A percentile compares a stretch with the other conserved stretches of the same genome.
These are phyloP conservation scores for Phengaris alcon DNA, from an alignment of 2,888 invertebrate species.

Conservation along the genomic window DNA sequence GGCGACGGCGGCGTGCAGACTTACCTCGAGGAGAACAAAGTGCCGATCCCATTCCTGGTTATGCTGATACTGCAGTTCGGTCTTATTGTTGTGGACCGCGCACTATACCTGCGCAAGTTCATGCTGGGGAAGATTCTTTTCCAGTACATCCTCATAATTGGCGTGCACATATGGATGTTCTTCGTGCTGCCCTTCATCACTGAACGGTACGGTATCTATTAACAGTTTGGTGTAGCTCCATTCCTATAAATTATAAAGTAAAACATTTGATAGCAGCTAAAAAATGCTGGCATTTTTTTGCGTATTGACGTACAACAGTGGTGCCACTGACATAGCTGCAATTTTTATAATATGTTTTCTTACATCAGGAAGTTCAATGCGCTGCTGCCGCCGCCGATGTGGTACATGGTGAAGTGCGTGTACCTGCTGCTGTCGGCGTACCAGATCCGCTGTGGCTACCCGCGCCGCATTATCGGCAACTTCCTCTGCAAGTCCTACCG, in stretches of 20 bases:
- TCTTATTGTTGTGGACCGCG: conserved; percentile 96
- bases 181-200: conserved; percentile 96
- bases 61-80: conserved; percentile 97
- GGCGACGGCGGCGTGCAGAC: conserved; percentile 94
- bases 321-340: not conserved
- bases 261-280: no score
- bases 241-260: no score
- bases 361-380: conserved; percentile 86
- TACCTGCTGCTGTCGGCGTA: conserved; percentile 97
- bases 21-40: conserved; percentile 95
- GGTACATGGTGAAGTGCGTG: conserved; percentile 98
- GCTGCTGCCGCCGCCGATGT: conserved; percentile 93
- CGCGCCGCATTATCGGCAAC: conserved; percentile 97
- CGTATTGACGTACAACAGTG: not conserved
- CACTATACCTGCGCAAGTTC: conserved; percentile 95
- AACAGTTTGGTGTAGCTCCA: not conserved
- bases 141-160: conserved; percentile 93
- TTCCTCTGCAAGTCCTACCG: conserved; percentile 98
- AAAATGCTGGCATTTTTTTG: not conserved
- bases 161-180: conserved; percentile 98
- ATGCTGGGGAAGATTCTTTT: conserved; percentile 94
- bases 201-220: conserved; percentile 83
- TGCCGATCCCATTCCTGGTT: conserved; percentile 96
- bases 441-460: conserved; percentile 98
- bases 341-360: not conserved